These are phyloP conservation scores for Tragopan temminckii DNA, from an alignment of 2,797 vertebrate genomes.

Conservation along the genomic window DNA sequence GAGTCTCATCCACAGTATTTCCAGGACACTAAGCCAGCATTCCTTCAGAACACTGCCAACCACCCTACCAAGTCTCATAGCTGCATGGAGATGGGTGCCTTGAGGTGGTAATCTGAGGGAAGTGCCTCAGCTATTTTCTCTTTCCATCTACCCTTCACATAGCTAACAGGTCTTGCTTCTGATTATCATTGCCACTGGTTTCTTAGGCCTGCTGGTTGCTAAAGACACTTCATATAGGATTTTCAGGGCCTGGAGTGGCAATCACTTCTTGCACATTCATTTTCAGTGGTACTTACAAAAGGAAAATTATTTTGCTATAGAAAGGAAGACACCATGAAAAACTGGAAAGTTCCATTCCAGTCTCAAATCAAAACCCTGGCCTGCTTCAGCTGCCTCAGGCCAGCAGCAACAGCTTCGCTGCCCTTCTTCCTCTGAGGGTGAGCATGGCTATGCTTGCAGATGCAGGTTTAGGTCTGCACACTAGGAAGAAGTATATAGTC, in stretches of 20 bases:
- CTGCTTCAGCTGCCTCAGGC: not conserved
- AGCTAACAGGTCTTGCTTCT: not conserved
- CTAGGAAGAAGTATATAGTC: not conserved
- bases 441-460: accelerated
- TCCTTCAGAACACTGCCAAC: not conserved
- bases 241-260: not conserved
- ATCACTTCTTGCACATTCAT: not conserved
- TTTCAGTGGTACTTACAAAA: not conserved
- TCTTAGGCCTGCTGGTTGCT: not conserved
- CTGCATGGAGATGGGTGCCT: accelerated
- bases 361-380: accelerated
- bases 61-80: accelerated
- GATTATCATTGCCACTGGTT: not conserved
- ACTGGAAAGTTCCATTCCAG: not conserved
- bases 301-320: not conserved
- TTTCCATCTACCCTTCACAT: not conserved
- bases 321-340: not conserved
- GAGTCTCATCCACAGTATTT: accelerated
- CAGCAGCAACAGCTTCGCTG: accelerated
- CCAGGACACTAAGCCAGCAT: not conserved
- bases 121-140: accelerated
- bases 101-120: not conserved
- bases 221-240: not conserved
- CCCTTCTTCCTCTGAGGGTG: not conserved
- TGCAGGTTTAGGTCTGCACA: accelerated